These are phyloP conservation scores for Oscheius myriophilus DNA, from an alignment of 2,888 invertebrate species.

Conservation along the genomic window DNA sequence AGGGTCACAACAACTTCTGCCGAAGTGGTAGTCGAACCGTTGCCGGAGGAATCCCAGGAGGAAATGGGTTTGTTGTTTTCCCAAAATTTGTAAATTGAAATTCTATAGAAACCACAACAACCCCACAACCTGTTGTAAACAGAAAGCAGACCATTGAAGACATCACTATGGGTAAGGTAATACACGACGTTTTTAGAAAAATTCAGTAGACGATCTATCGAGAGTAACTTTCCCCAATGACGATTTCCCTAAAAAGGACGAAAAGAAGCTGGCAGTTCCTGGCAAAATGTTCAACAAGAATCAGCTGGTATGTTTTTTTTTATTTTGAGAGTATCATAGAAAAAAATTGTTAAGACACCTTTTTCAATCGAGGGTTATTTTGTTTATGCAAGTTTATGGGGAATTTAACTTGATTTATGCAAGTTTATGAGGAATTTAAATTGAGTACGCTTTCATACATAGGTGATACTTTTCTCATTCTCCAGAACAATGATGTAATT, in stretches of 20 bases:
- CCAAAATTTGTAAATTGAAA: neutral
- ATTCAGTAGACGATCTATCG: conserved; percentile 19
- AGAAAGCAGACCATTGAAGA: conserved; percentile 6
- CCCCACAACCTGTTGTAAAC: neutral
- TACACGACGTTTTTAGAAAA: neutral
- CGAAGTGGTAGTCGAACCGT: too few species aligned
- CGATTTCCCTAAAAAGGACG: conserved; percentile 40
- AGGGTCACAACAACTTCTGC: too few species aligned
- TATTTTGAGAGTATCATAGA: neutral
- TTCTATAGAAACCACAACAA: neutral
- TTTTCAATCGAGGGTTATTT: too few species aligned
- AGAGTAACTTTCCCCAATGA: conserved; percentile 35
- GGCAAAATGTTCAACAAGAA: conserved; percentile 47
- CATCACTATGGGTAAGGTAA: conserved; percentile 22
- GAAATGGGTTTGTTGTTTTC: too few species aligned
- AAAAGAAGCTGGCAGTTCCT: conserved; percentile 28
- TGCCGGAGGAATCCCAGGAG: too few species aligned
- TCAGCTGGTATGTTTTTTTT: conserved; percentile 39
- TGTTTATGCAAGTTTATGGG: too few species aligned
- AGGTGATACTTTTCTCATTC: too few species aligned
- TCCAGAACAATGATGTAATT: too few species aligned
- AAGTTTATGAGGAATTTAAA: too few species aligned
- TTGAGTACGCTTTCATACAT: too few species aligned
- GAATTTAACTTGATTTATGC: too few species aligned
- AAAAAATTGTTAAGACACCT: too few species aligned